Base-by-base conservation (phyloP, 2,797 vertebrate genomes). In the Linurgus olivaceus region DNA sequence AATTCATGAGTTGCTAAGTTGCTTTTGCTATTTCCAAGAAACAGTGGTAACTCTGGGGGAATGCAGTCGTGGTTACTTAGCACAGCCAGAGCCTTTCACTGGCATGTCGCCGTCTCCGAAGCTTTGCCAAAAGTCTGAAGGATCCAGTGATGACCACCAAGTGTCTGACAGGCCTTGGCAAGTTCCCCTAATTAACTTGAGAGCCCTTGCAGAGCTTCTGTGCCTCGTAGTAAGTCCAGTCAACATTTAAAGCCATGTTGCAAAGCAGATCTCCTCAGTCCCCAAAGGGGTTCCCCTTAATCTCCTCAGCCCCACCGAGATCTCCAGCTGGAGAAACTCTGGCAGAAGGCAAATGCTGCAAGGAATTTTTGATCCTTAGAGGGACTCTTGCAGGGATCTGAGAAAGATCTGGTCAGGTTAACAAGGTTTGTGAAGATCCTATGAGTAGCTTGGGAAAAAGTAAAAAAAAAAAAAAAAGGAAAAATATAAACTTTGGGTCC, bases 121-220 rank as follows among this genome's bases (percentile, higher is more conserved):
- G 52, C 48, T 79, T 94, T 97, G 96, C 82, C 94, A 95, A 76
- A 94, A 94, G 73, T 74, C 86, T 91, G 93, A 96, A 95, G 92
- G 91, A 72, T 91, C 58, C 91, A 74, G 0, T 37, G 59, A 57
- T 1, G 6, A 84, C 91, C 82, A 92, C 75, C 65, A 83, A 95
- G 84, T 61, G 70, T 84, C 75, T 96, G 96, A 95, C 94, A 96
- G 66, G 70, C 33, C 48, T 92, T 96, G 93, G 95, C 92, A 96
- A 96, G 55, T 91, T 93, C 61, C 31, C 35, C 45, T 94, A 95
- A 95, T 96, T 95, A 94, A 94, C 88, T 89, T 61, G 44, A 92
- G 87, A 65, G 23, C 82, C 66, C 79, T 92, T 93, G 79, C 84
- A 92, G 88, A 93, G 74, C 55, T 91, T 81, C 75, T 86, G 57